Conservation (phyloP, 2,888 invertebrate genomes). For the Coremacera marginata region DNA sequence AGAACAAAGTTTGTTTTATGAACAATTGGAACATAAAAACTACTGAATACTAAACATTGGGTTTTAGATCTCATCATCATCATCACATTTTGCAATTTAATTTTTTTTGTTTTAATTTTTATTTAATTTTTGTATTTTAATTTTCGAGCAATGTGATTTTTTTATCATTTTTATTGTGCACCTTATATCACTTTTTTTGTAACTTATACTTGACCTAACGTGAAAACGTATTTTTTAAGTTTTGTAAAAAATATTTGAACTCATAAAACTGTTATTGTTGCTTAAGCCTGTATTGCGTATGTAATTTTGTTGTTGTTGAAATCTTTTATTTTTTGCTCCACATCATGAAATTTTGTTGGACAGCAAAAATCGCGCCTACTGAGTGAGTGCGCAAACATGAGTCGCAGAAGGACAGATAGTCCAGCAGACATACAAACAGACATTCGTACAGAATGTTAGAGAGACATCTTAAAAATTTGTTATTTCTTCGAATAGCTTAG, state of each 20-base stretch:
- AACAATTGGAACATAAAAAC: no score
- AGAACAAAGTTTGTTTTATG: no score
- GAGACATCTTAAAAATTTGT: conserved; percentile 22
- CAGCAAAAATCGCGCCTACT: conserved; percentile 27
- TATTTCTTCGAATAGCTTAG: background rate
- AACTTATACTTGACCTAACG: no score
- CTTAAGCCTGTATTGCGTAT: background rate
- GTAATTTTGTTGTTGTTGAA: background rate
- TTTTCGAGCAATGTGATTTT: no score
- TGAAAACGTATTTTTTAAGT: no score
- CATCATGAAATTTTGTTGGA: conserved; percentile 35
- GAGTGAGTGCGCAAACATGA: conserved; percentile 23
- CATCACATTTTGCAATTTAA: no score
- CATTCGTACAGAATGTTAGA: background rate
- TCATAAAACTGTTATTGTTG: background rate
- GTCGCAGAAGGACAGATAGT: conserved; percentile 7
- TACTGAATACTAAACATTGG: no score
- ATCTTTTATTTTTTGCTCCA: background rate
- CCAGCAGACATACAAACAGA: background rate
- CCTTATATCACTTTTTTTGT: no score
- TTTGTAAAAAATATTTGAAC: background rate
- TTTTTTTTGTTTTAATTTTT: no score
- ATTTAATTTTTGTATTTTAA: no score
- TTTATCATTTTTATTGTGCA: no score
- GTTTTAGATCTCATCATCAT: no score